These are phyloP conservation scores for Orchesellides sinensis DNA, from an alignment of 2,888 invertebrate genomes.

Conservation along the genomic window DNA sequence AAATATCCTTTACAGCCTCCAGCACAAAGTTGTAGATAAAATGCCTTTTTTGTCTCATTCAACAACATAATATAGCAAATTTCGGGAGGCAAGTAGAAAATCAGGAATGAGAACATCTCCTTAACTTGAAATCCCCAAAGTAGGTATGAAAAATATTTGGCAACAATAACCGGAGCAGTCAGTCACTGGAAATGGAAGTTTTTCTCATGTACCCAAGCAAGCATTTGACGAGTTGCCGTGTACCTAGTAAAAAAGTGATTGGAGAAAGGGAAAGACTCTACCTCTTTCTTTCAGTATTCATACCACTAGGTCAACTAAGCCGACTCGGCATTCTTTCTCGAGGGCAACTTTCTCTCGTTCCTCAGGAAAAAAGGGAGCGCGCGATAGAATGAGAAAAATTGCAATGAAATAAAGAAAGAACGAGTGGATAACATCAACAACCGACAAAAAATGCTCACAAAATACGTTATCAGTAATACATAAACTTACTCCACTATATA, in stretches of 20 bases:
- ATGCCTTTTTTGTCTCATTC: no score
- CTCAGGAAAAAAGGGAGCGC: not conserved
- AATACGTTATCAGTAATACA: no score
- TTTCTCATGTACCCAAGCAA: not conserved
- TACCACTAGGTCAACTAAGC: not conserved
- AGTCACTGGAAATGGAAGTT: constrained; percentile 20
- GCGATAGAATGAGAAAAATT: constrained; percentile 29
- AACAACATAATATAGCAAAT: no score
- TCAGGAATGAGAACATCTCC: no score
- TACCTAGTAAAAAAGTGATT: not conserved
- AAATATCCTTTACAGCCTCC: no score
- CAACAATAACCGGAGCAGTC: constrained; percentile 46
- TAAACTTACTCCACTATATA: not conserved
- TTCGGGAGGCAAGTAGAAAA: no score
- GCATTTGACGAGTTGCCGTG: no score
- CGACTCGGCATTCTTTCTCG: not conserved
- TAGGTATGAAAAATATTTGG: constrained; percentile 40
- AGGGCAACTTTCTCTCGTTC: not conserved
- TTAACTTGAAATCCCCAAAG: not conserved
- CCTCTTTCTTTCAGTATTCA: not conserved
- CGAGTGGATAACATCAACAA: constrained; percentile 21
- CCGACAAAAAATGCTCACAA: not conserved
- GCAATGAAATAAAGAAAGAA: constrained; percentile 39
- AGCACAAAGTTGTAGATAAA: no score
- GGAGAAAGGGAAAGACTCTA: not conserved